A percentile compares a stretch with the other conserved stretches of the same genome.
Evolutionary conservation across 2,888 invertebrate genomes (phyloP).

Genomic region (Apamea crenata): DNA sequence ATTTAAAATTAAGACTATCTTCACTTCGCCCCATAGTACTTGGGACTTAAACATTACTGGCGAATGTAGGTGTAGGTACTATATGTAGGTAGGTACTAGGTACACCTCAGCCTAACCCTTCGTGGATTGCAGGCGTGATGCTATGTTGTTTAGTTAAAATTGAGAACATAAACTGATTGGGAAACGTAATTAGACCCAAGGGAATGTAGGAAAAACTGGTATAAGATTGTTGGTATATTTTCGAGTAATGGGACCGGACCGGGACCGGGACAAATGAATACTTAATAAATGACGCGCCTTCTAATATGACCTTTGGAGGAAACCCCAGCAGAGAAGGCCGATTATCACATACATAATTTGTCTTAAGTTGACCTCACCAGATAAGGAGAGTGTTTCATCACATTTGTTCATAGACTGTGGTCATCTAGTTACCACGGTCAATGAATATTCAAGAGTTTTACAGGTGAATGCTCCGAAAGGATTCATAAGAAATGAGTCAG

Average conservation of each 20-base stretch:
- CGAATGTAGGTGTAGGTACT: not conserved
- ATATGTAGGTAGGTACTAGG: not conserved
- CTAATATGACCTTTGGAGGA: not conserved
- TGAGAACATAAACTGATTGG: not conserved
- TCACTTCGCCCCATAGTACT: not conserved
- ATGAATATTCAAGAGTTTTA: constrained; percentile 28
- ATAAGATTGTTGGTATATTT: not conserved
- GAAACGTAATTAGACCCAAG: not conserved
- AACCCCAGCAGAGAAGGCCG: constrained; percentile 15
- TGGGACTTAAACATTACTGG: not conserved
- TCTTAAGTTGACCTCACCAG: constrained; percentile 1
- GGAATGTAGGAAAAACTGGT: not conserved
- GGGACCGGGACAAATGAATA: no score
- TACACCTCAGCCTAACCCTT: not conserved
- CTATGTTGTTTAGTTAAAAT: not conserved
- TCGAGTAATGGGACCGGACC: not conserved
- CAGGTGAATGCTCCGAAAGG: constrained; percentile 42
- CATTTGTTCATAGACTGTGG: constrained; percentile 35
- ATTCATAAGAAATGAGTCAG: constrained; percentile 42
- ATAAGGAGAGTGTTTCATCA: constrained; percentile 32
- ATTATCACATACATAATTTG: constrained; percentile 23
- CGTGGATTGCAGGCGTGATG: not conserved
- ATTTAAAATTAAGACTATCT: not conserved
- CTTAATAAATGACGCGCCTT: constrained; percentile 8
- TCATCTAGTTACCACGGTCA: constrained; percentile 30